Evolutionary conservation across 2,888 invertebrate species (phyloP).

Genomic region (Phalera bucephala): DNA sequence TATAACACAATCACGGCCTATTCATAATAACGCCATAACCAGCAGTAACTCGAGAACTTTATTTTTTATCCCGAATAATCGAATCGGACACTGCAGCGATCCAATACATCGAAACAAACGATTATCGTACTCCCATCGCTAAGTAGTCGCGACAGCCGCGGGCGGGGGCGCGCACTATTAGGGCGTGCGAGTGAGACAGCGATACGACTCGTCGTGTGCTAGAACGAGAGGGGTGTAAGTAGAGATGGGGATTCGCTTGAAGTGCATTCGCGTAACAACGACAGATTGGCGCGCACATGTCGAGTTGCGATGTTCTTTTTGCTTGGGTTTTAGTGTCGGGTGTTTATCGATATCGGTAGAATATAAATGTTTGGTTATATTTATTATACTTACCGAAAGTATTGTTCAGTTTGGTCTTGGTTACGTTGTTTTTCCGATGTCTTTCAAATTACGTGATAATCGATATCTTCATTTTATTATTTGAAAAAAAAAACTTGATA

Average conservation of each 20-base stretch:
- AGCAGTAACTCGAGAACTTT: constrained; percentile 38
- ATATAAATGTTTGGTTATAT: too few relatives aligned
- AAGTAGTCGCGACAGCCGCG: constrained; percentile 68
- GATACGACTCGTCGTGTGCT: constrained; percentile 13
- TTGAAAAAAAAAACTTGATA: too few relatives aligned
- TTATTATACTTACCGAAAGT: too few relatives aligned
- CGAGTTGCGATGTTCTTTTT: constrained; percentile 79
- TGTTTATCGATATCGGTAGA: constrained; percentile 25
- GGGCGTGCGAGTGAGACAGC: constrained; percentile 48
- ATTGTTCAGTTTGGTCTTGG: too few relatives aligned
- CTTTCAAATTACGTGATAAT: too few relatives aligned
- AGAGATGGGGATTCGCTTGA: constrained; percentile 36
- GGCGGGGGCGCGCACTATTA: constrained; percentile 30
- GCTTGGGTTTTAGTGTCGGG: constrained; percentile 49
- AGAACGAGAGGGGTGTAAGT: constrained; percentile 30
- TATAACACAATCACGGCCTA: constrained; percentile 11
- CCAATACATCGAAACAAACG: constrained; percentile 65
- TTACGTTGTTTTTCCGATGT: too few relatives aligned
- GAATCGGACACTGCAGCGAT: constrained; percentile 72
- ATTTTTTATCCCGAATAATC: constrained; percentile 59
- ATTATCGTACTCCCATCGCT: constrained; percentile 65
- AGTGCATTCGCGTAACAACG: constrained; percentile 69
- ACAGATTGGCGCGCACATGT: constrained; percentile 82
- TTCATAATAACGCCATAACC: constrained; percentile 27
- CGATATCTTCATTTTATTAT: too few relatives aligned